Percentiles rank a stretch among this genome's conserved stretches.
Evolutionary conservation across 2,797 vertebrate species (phyloP).

Genomic region (Oreochromis mossambicus): DNA sequence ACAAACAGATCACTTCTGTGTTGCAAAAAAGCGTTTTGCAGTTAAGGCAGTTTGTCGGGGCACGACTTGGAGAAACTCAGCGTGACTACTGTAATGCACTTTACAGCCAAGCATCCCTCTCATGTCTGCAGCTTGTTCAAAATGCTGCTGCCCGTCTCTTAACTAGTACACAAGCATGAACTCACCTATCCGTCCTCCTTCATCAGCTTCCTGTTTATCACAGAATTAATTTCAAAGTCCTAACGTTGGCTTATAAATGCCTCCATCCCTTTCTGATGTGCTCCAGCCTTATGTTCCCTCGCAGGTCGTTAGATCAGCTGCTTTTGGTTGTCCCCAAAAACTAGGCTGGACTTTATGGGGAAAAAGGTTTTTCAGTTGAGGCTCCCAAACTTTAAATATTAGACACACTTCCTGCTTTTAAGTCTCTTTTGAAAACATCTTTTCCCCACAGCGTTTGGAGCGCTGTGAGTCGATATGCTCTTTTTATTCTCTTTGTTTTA

Average conservation of each 20-base stretch:
- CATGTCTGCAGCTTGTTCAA: not conserved
- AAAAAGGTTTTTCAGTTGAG: not conserved
- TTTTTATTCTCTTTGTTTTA: too few relatives aligned
- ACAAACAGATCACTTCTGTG: not conserved
- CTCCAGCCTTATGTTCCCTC: not conserved
- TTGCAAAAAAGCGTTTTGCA: too few relatives aligned
- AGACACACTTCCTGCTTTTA: not conserved
- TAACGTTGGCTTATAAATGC: not conserved
- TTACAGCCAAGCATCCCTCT: accelerated
- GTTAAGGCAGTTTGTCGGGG: not conserved
- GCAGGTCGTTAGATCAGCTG: not conserved
- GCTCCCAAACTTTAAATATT: not conserved
- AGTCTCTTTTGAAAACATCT: not conserved
- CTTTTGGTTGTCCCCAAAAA: not conserved
- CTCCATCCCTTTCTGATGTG: not conserved
- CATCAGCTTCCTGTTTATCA: accelerated
- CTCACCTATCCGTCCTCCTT: not conserved
- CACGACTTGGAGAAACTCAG: accelerated
- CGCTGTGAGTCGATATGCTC: not conserved
- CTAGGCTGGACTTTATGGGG: not conserved
- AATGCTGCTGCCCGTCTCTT: not conserved
- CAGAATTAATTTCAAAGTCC: not conserved
- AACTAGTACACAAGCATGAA: accelerated
- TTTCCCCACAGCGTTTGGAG: accelerated
- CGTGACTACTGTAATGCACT: not conserved